Base-by-base conservation (phyloP, 2,888 invertebrate species). In the Quadriops clusia region DNA sequence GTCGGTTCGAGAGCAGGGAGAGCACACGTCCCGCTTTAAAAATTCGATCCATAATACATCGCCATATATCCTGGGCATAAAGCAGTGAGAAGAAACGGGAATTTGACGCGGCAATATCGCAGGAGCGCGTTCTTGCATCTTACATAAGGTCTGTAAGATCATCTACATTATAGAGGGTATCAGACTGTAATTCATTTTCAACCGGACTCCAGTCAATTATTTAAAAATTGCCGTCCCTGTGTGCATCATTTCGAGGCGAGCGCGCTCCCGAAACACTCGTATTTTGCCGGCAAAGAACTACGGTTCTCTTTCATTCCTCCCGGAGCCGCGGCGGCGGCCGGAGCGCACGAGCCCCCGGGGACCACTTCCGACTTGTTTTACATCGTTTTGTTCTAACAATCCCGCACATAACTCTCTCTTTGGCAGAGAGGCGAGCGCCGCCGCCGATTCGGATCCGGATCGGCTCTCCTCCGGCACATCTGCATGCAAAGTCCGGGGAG, bases 141-240 rank as follows among this genome's bases (percentile, higher is more conserved):
- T 52, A 47, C 44, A 50, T 50, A 53, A 51, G 49, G 48, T 49
- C 30, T 30, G 23, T 52, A 53, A 55, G 50, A 53, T 55, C 45
- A 38, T 43, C 45, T 48, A 46, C 38, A 40, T 47, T 48, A 46
- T 45, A 41, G 44, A 42, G 44, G 46, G 44, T 39, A 42, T 36
- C 33, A 36, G 45, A 49, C 55, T 52, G 61, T 63, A 63, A 63
- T 61, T 63, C 63, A 63, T 63, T 62, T 62, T 61, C 59, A 53
- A 61, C 61, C 61, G 63, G 63, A 63, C 63, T 52, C 60, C 57
- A 58, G 63, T 63, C 63, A 63, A 63, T 63, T 63, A 63, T 63
- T 63, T 61, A 63, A 61, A 62, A 63, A 63, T 61, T 63, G 61
- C 60, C 54, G 58, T 60, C 60, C 63, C 61, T 52, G 44, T 46